Evolutionary conservation across 2,113 vertebrate species (phyloP).

Genomic region (Erythrocercus mccallii): DNA sequence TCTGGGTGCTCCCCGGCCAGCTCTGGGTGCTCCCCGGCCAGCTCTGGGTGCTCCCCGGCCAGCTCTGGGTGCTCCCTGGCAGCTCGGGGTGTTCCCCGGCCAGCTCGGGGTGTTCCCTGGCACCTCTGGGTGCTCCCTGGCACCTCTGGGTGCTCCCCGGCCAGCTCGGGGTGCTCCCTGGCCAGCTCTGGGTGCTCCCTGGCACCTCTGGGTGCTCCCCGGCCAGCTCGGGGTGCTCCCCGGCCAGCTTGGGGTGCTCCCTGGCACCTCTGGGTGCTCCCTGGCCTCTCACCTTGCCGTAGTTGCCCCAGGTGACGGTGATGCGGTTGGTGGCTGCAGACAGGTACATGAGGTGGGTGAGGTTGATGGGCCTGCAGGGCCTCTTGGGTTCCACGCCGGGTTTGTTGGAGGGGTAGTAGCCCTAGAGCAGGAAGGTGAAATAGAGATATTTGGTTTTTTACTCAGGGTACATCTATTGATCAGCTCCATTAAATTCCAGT

Average conservation of each 20-base stretch:
- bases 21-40: too few relatives aligned
- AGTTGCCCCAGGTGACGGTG: conserved; percentile 97
- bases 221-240: rapidly evolving
- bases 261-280: rapidly evolving
- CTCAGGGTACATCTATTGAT: not conserved
- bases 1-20: rapidly evolving
- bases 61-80: too few relatives aligned
- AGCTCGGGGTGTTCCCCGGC: rapidly evolving
- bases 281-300: conserved; percentile 83
- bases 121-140: too few relatives aligned
- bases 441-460: rapidly evolving
- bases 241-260: too few relatives aligned
- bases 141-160: too few relatives aligned
- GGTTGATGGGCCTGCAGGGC: conserved; percentile 95
- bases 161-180: rapidly evolving
- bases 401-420: conserved; percentile 97
- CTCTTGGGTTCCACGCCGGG: conserved; percentile 96
- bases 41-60: rapidly evolving
- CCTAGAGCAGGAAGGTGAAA: conserved; percentile 65
- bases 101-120: rapidly evolving
- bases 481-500: not conserved
- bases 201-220: rapidly evolving
- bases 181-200: too few relatives aligned
- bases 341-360: conserved; percentile 96
- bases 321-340: conserved; percentile 91